Evolutionary conservation across 2,113 vertebrate genomes (phyloP), one percentile per base, ranked within the genome.

Genomic region (Nanorana parkeri): DNA sequence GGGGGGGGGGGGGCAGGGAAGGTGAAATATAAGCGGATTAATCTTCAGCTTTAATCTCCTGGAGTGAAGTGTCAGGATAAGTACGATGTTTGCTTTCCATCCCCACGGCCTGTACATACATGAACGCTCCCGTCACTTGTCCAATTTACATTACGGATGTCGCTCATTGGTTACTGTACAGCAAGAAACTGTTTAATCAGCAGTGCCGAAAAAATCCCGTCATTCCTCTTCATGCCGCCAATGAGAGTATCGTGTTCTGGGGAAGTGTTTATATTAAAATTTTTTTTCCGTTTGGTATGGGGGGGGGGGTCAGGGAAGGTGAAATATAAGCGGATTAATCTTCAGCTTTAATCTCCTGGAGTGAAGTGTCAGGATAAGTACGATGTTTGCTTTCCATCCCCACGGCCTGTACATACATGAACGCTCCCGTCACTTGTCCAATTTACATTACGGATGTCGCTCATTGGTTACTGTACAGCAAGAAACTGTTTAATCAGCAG

Each of bases 201-300:
- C 47, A 54, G 2, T 54, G 10, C 13, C 5, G 26, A 54, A 28
- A 26, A 63, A 41, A 68, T 47, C n/a, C 4, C 3, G 19, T 13
- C 28, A 26, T 32, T 32, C 71, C 69, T 55, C 15, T 15, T 47
- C 13, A 51, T 51, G 23, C 56, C 11, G 61, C 16, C 75, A 26
- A 77, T 54, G 28, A 77, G 36, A 20, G 60, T 77, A 51, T 77
- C 55, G 11, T 36, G 20, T 77, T 77, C 3, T 77, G 10, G 17
- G 51, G 58, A n/a, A n/a, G n/a, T n/a, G n/a, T n/a, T n/a, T n/a
- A n/a, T n/a, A n/a, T n/a, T n/a, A n/a, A n/a, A n/a, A n/a, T n/a
- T n/a, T n/a, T n/a, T n/a, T n/a, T n/a, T n/a, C n/a, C n/a, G n/a
- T n/a, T n/a, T n/a, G n/a, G n/a, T n/a, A n/a, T n/a, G n/a, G n/a